phyloP scores from a whole-genome alignment of 2,797 vertebrate genomes.

The Benthosema pterotum region DNA sequence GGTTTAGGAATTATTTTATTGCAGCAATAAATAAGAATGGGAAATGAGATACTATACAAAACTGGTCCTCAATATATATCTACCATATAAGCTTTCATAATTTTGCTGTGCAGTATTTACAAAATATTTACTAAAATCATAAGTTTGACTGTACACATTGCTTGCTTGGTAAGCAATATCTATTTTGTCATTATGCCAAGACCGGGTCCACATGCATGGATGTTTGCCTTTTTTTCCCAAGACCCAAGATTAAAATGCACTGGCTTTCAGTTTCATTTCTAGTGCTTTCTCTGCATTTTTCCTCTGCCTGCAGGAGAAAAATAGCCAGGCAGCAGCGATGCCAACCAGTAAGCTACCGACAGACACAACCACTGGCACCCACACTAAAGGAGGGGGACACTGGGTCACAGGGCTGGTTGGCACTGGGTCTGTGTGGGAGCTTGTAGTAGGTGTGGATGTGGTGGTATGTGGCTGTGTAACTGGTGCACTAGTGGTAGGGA shows the following conservation, averaged over 20 bases:
- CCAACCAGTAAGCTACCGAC: conserved; percentile 71
- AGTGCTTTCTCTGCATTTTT: conserved; percentile 2
- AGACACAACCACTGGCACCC: conserved; percentile 80
- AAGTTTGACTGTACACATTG: neutral
- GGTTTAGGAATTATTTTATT: conserved; percentile 28
- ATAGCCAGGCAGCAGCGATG: conserved; percentile 47
- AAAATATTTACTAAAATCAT: conserved; percentile 13
- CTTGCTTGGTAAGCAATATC: neutral
- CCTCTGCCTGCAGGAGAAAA: conserved; percentile 37
- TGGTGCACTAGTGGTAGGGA: neutral
- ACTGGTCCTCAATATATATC: conserved; percentile 11
- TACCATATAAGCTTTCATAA: conserved; percentile 17
- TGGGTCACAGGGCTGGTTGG: neutral
- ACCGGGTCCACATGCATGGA: too few relatives aligned
- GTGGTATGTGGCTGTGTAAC: neutral
- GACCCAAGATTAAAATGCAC: conserved; percentile 55
- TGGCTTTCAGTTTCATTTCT: conserved; percentile 32
- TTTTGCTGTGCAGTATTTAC: conserved; percentile 7
- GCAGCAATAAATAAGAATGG: conserved; percentile 51
- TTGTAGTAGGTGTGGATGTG: neutral
- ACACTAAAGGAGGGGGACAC: conserved; percentile 63
- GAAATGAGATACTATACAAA: conserved; percentile 27
- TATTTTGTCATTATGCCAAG: neutral
- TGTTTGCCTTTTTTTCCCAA: neutral
- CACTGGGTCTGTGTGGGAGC: neutral